Conservation (phyloP, 2,113 vertebrate genomes). For the Sminthopsis crassicaudata region DNA sequence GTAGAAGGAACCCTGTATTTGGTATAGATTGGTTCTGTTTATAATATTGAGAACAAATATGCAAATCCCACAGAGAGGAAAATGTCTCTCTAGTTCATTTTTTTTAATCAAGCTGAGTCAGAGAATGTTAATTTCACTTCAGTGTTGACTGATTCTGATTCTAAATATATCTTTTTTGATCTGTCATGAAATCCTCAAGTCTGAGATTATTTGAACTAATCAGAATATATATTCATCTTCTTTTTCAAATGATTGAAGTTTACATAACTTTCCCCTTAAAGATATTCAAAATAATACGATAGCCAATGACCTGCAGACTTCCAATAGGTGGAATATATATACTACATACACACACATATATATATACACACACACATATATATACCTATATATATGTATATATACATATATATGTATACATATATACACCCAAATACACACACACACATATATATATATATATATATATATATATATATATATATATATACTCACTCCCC, state of each 20-base stretch:
- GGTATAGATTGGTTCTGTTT: constrained; percentile 78
- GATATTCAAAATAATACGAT: neutral
- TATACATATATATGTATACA: too few relatives aligned
- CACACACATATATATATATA: too few relatives aligned
- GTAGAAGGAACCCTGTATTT: constrained; percentile 73
- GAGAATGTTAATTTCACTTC: constrained; percentile 70
- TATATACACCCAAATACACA: too few relatives aligned
- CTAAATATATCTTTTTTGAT: constrained; percentile 80
- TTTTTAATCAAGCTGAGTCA: constrained; percentile 68
- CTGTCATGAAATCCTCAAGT: constrained; percentile 64
- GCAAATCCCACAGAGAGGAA: constrained; percentile 67
- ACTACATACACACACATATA: too few relatives aligned
- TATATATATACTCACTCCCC: too few relatives aligned
- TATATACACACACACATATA: too few relatives aligned
- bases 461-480: too few relatives aligned
- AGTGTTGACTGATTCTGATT: constrained; percentile 57
- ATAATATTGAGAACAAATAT: constrained; percentile 77
- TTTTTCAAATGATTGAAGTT: constrained; percentile 78
- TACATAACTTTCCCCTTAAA: neutral
- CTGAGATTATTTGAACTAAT: constrained; percentile 74
- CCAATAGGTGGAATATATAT: neutral
- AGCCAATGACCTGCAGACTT: neutral
- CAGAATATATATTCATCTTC: constrained; percentile 72
- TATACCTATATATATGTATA: too few relatives aligned
- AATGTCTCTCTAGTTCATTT: constrained; percentile 67